Base-by-base conservation (phyloP, 2,797 vertebrate species). In the Crenuchus spilurus region DNA sequence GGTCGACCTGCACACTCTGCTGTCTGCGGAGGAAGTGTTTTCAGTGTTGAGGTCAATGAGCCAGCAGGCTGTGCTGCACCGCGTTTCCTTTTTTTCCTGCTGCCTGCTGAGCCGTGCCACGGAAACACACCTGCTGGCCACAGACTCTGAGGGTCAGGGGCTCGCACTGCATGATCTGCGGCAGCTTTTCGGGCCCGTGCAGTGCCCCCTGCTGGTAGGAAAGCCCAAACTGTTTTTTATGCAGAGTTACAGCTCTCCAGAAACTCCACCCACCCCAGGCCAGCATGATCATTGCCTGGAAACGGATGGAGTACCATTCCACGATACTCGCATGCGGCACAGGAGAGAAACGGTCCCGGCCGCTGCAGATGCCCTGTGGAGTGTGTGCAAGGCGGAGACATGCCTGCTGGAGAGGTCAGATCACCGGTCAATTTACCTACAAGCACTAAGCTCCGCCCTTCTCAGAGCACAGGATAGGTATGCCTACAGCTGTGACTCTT, bases 181-280 rank as follows among this genome's bases (percentile, higher is more conserved):
- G 72, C 79, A 72, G 26, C 88, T 90, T 26, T 97, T 98, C 65
- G 90, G 81, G 4, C 91, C 90, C 0, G 89, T 92, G 0, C 31
- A 8, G 0, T 98, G 96, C 78, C 92, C 91, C n/a, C 74, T 61
- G 33, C 89, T 99, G 75, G 58, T 82, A 0, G 95, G 95, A 39
- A 99, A 97, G 81, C 97, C 97, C 0, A 98, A 98, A 75, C 89
- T 98, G 28, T 99, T 99, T 86, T 98, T 99, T 79, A 90, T 96
- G 83, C 96, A 98, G 88, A 95, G 83, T 74, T 99, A 99, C 54
- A 33, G n/a, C n/a, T n/a, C n/a, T n/a, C n/a, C 85, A 0, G 74
- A 83, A 7, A 48, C 4, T 6, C 41, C 84, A 75, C 13, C 80
- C 77, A 76, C 14, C 22, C 6, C 1, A 11, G 7, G 18, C 1